These are phyloP conservation scores for Sebastiscus tertius DNA, from an alignment of 2,797 vertebrate species.

Conservation along the genomic window DNA sequence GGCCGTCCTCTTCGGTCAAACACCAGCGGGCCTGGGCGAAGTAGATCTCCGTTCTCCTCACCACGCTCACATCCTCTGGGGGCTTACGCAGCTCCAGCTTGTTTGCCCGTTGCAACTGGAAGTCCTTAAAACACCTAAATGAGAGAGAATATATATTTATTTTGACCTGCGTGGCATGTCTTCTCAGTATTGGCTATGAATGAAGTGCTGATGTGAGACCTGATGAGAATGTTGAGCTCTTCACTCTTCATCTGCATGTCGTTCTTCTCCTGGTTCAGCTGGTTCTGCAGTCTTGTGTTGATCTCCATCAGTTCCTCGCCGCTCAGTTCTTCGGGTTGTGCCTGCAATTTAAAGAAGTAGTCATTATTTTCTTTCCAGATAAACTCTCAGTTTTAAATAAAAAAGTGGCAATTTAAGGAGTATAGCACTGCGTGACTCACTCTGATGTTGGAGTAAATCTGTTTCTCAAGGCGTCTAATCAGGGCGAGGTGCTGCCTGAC, in stretches of 20 bases:
- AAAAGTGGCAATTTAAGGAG: background rate
- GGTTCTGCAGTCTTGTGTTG: conserved; percentile 92
- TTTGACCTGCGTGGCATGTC: background rate
- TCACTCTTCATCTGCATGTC: conserved; percentile 97
- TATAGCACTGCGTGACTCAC: conserved; percentile 67
- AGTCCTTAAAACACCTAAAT: conserved; percentile 96
- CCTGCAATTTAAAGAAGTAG: conserved; percentile 69
- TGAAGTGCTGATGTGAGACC: conserved; percentile 74
- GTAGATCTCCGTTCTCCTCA: conserved; percentile 95
- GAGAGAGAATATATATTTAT: background rate
- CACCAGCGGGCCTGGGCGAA: conserved; percentile 98
- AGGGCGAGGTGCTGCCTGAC: conserved; percentile 95
- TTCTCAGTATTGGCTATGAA: background rate
- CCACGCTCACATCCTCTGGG: conserved; percentile 94
- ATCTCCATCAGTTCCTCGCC: conserved; percentile 88
- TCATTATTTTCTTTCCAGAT: background rate
- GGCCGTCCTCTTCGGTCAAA: conserved; percentile 96
- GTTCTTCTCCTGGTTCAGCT: conserved; percentile 95
- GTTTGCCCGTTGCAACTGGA: conserved; percentile 96
- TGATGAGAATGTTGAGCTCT: conserved; percentile 98
- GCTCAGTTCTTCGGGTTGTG: conserved; percentile 89
- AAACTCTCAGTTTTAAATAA: background rate
- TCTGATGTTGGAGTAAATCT: conserved; percentile 97
- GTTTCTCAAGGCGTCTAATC: conserved; percentile 95
- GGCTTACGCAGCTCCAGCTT: conserved; percentile 97